Conservation (phyloP, 2,888 invertebrate genomes). For the Latheticus oryzae region DNA sequence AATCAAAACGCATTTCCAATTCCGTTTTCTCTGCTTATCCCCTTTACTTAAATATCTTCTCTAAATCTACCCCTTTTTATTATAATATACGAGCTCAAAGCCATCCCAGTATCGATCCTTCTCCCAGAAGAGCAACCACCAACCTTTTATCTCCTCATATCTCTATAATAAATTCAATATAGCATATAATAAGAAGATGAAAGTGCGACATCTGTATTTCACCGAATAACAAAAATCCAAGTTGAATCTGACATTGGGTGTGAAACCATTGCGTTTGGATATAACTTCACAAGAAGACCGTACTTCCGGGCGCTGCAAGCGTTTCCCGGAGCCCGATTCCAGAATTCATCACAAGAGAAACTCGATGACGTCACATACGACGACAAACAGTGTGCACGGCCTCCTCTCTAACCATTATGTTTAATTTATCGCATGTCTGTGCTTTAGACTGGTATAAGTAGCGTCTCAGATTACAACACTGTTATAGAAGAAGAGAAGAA, state of each 20-base stretch:
- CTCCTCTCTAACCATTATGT: conserved; percentile 56
- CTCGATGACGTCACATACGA: conserved; percentile 58
- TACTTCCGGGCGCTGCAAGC: conserved; percentile 34
- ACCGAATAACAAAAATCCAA: too few species aligned
- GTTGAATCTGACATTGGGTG: too few species aligned
- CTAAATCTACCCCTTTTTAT: conserved; percentile 8
- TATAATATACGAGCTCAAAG: conserved; percentile 3
- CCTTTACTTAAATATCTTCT: conserved; percentile 4
- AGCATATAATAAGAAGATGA: too few species aligned
- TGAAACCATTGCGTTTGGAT: conserved; percentile 13
- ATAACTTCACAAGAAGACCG: conserved; percentile 26
- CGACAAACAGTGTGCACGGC: conserved; percentile 47
- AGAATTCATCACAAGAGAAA: conserved; percentile 55
- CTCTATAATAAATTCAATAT: neutral
- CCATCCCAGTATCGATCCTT: conserved; percentile 5
- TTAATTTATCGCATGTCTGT: conserved; percentile 59
- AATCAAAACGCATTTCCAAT: conserved; percentile 7
- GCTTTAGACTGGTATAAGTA: conserved; percentile 53
- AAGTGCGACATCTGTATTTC: conserved; percentile 25
- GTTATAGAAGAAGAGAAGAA: too few species aligned
- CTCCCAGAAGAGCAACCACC: neutral
- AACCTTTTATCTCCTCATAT: neutral
- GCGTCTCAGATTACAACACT: conserved; percentile 38
- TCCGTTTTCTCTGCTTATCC: conserved; percentile 2
- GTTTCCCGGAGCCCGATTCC: conserved; percentile 45